A percentile compares a stretch with the other conserved stretches of the same genome.
Conservation (phyloP, 2,888 invertebrate genomes). For the Calliopum simillimum region DNA sequence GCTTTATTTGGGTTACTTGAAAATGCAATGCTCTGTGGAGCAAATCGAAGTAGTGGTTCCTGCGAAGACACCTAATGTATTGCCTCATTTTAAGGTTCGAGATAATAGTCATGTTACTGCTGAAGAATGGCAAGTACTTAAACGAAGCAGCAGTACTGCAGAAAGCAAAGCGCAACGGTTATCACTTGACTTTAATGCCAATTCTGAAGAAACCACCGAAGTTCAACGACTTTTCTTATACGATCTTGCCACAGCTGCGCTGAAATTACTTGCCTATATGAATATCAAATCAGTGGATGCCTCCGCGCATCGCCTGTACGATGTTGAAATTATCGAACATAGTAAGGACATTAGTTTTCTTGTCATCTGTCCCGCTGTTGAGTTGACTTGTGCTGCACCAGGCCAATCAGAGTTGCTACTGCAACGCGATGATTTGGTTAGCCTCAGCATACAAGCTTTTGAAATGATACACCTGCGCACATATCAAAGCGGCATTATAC, state of each 20-base stretch:
- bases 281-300: conserved; percentile 80
- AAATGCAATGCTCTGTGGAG: conserved; percentile 96
- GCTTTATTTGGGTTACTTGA: conserved; percentile 94
- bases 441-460: conserved; percentile 92
- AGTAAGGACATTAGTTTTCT: conserved; percentile 91
- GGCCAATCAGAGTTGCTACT: conserved; percentile 87
- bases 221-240: conserved; percentile 85
- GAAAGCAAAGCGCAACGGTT: conserved; percentile 48
- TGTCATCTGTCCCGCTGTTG: conserved; percentile 91
- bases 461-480: conserved; percentile 96
- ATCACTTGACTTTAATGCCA: conserved; percentile 60
- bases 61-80: conserved; percentile 90
- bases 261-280: conserved; percentile 83
- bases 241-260: conserved; percentile 79
- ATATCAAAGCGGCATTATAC: conserved; percentile 90
- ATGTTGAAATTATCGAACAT: conserved; percentile 93
- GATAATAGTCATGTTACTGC: conserved; percentile 96
- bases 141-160: conserved; percentile 70
- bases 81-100: conserved; percentile 92
- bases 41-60: conserved; percentile 94
- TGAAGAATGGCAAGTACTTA: conserved; percentile 96
- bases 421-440: conserved; percentile 86
- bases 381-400: conserved; percentile 91
- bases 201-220: conserved; percentile 73
- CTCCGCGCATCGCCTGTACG: conserved; percentile 84